Evolutionary conservation across 2,797 vertebrate genomes (phyloP).

Genomic region (Galago senegalensis): DNA sequence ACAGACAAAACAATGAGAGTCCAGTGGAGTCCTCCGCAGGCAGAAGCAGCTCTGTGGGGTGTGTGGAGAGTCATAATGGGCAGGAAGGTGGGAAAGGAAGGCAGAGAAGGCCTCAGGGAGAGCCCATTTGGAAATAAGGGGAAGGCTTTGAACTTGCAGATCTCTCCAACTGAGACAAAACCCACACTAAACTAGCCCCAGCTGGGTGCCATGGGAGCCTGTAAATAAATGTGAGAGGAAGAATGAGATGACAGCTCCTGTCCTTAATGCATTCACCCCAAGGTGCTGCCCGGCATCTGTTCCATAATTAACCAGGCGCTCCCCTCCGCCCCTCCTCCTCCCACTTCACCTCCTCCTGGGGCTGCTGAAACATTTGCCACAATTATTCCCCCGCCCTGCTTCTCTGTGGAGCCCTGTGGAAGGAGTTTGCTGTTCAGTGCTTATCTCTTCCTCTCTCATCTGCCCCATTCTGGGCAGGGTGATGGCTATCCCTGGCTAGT

Average conservation of each 20-base stretch:
- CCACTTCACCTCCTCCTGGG: conserved; percentile 46
- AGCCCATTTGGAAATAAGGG: conserved; percentile 68
- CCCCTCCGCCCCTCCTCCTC: neutral
- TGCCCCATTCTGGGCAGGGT: neutral
- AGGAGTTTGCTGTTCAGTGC: neutral
- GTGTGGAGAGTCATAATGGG: neutral
- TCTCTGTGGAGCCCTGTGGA: conserved; percentile 48
- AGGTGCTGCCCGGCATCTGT: conserved; percentile 83
- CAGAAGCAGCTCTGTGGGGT: neutral
- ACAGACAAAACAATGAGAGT: conserved; percentile 53
- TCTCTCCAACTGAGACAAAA: conserved; percentile 63
- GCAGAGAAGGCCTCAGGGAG: neutral
- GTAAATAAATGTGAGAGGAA: conserved; percentile 73
- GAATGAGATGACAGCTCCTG: conserved; percentile 71
- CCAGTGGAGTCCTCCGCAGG: neutral
- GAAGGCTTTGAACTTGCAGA: conserved; percentile 81
- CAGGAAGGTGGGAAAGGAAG: neutral
- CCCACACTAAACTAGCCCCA: conserved; percentile 61
- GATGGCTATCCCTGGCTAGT: neutral
- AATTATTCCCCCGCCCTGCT: neutral
- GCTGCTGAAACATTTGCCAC: conserved; percentile 43
- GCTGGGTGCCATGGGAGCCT: conserved; percentile 55
- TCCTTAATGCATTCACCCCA: conserved; percentile 80
- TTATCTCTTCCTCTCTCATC: neutral
- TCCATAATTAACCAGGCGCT: conserved; percentile 79